Conservation (phyloP, 30 jellyfish, hydroid and myxozoan genomes). For the Pelagia noctiluca region DNA sequence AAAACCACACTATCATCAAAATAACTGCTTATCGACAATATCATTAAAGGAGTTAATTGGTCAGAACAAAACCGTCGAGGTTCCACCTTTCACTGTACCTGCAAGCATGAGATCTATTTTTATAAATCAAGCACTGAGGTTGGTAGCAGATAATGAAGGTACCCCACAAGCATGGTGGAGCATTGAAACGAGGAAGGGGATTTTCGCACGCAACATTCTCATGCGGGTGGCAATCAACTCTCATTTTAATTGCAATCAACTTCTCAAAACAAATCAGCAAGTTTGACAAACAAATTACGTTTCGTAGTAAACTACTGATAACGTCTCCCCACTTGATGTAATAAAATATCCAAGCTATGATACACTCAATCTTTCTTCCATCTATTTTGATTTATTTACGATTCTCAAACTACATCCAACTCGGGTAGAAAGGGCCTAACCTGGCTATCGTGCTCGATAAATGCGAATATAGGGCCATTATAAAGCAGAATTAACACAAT, state of each 20-base stretch:
- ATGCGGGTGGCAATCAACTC: constrained; percentile 18
- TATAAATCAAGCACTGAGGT: background rate
- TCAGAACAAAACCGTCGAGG: background rate
- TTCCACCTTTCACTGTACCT: background rate
- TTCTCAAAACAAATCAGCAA: background rate
- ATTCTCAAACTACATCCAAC: no score
- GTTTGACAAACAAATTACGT: background rate
- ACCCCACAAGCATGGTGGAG: constrained; percentile 11
- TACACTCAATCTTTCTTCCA: no score
- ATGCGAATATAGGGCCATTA: no score
- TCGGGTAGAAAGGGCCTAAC: no score
- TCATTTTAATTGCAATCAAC: background rate
- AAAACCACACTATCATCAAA: no score
- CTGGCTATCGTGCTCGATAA: no score
- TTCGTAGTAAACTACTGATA: background rate
- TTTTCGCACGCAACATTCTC: background rate
- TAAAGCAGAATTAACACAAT: no score
- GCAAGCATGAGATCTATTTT: background rate
- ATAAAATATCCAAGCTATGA: no score
- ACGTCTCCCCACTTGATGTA: constrained; percentile 4
- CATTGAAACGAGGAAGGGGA: background rate
- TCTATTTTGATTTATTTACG: no score
- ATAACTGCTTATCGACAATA: no score
- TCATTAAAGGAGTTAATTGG: constrained; percentile 2
- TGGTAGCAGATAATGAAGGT: background rate